Conservation (phyloP, 2,113 vertebrate genomes). For the Gymnogyps californianus region DNA sequence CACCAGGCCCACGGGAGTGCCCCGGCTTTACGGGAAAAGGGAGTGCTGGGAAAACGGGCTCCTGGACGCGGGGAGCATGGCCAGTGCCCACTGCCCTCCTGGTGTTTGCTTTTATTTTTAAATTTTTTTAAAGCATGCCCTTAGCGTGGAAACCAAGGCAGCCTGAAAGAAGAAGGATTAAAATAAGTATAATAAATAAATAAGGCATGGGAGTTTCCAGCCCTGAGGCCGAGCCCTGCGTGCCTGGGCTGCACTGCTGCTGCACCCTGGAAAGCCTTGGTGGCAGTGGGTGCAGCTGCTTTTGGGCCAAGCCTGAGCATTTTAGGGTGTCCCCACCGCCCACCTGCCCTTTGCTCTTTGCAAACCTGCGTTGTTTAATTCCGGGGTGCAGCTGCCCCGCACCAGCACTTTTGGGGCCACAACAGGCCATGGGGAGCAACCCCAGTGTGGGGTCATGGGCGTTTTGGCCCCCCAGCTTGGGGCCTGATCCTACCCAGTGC, state of each 20-base stretch:
- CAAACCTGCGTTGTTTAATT: background rate
- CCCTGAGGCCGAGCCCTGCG: rapidly evolving
- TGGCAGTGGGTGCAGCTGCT: rapidly evolving
- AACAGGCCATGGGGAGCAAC: background rate
- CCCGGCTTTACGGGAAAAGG: background rate
- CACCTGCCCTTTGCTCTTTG: background rate
- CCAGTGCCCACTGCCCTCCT: background rate
- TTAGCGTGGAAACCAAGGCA: background rate
- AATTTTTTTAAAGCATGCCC: too few species aligned
- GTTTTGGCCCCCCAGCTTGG: background rate
- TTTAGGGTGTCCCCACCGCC: rapidly evolving
- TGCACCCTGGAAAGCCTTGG: background rate
- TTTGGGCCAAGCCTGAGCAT: rapidly evolving
- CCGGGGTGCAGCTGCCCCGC: rapidly evolving
- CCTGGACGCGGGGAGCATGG: rapidly evolving
- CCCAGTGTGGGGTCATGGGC: rapidly evolving
- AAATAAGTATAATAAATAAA: background rate
- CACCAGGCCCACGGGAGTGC: rapidly evolving
- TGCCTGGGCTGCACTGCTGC: rapidly evolving
- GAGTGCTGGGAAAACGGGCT: rapidly evolving
- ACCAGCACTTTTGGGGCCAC: background rate
- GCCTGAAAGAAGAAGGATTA: background rate
- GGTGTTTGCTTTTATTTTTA: too few species aligned
- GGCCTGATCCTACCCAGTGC: background rate
- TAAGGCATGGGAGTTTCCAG: background rate